Conservation (phyloP, 1,140 invertebrate species). For the Tyrophagus putrescentiae region DNA sequence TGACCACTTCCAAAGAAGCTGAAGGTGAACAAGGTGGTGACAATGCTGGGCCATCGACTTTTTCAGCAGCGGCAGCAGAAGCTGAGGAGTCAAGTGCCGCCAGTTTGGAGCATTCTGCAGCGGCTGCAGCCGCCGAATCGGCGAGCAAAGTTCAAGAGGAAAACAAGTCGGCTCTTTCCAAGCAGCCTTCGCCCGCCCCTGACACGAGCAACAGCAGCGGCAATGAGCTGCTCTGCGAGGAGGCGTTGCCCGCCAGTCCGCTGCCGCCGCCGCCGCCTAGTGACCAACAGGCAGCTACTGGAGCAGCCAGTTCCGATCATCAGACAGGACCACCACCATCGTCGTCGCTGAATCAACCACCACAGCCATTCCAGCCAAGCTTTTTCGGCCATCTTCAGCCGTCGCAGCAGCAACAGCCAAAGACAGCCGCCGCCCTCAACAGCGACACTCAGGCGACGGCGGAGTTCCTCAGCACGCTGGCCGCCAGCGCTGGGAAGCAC, state of each 20-base stretch:
- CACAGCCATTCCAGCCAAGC: background rate
- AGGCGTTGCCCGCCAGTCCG: conserved; percentile 1
- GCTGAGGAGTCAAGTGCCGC: background rate
- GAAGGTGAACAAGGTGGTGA: background rate
- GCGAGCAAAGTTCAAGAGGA: conserved; percentile 1
- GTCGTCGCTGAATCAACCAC: background rate
- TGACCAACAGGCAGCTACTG: background rate
- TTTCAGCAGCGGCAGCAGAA: background rate
- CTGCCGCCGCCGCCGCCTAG: background rate
- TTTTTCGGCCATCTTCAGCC: background rate
- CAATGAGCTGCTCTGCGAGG: background rate
- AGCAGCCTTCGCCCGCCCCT: too few relatives aligned
- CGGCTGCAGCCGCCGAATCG: background rate
- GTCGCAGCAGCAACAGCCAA: background rate
- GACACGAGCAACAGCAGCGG: too few relatives aligned
- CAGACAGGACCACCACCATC: background rate
- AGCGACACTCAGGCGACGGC: background rate
- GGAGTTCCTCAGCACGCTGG: too few relatives aligned
- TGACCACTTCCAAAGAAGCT: background rate
- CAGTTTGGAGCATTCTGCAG: background rate
- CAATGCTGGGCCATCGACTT: background rate
- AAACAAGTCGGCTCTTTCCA: background rate
- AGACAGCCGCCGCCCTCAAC: background rate
- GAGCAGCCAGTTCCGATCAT: background rate
- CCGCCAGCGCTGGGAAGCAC: too few relatives aligned